Evolutionary conservation across 2,113 vertebrate species (phyloP).

Genomic region (Scomber scombrus): DNA sequence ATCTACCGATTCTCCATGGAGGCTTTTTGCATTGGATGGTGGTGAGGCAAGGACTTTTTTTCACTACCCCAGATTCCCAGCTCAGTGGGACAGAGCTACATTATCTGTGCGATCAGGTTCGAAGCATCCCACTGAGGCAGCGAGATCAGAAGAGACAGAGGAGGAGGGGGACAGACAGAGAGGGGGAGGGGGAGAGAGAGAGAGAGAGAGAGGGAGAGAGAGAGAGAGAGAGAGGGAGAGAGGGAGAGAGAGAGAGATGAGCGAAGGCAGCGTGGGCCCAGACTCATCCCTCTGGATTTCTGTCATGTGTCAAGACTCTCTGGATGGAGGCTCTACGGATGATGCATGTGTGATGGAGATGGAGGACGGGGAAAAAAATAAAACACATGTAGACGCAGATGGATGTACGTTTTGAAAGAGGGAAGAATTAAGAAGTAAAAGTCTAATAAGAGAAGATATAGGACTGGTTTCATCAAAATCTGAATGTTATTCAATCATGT

Average conservation of each 20-base stretch:
- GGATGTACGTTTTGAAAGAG: background rate
- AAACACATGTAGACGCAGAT: background rate
- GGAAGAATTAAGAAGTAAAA: background rate
- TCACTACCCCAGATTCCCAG: constrained; percentile 30
- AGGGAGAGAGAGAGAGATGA: background rate
- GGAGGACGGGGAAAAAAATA: too few species aligned
- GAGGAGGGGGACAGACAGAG: background rate
- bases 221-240: background rate
- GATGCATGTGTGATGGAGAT: constrained; percentile 4
- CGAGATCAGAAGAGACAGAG: constrained; percentile 49
- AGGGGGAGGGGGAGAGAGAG: too few species aligned
- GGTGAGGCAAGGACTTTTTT: background rate
- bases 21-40: constrained; percentile 52
- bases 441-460: background rate
- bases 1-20: background rate
- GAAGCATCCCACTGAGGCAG: constrained; percentile 62
- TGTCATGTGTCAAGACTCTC: constrained; percentile 42
- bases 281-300: constrained; percentile 45
- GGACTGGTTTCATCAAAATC: background rate
- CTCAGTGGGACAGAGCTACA: constrained; percentile 45
- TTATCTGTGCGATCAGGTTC: constrained; percentile 72
- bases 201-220: background rate
- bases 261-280: constrained; percentile 8
- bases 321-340: constrained; percentile 17
- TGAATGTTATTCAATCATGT: background rate